Conservation (phyloP, 1,140 invertebrate species). For the Lepidotrigona ventralis region DNA sequence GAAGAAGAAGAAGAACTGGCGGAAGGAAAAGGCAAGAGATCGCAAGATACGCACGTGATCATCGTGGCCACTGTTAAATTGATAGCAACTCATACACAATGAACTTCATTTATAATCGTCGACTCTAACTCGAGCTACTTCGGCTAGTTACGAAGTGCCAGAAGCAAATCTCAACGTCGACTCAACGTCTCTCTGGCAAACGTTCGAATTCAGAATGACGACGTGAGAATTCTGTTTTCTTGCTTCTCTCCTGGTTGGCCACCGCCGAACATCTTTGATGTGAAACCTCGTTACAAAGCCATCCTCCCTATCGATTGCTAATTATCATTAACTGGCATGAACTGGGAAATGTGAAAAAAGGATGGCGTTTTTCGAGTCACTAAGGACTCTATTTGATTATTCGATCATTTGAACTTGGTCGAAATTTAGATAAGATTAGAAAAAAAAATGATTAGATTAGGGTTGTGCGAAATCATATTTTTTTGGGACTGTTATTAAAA, state of each 20-base stretch:
- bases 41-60: conserved; percentile 57
- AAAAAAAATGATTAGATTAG: too few relatives aligned
- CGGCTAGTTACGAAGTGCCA: conserved; percentile 70
- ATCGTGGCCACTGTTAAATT: conserved; percentile 72
- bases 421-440: not conserved
- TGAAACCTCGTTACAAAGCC: not conserved
- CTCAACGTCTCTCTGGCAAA: conserved; percentile 49
- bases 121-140: conserved; percentile 70
- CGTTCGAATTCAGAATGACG: conserved; percentile 52
- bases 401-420: too few relatives aligned
- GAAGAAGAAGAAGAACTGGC: conserved; percentile 29
- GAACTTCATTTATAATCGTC: conserved; percentile 77
- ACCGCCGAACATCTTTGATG: not conserved
- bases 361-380: not conserved
- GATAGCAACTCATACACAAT: conserved; percentile 79
- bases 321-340: not conserved
- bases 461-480: too few relatives aligned
- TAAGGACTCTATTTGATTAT: not conserved
- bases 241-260: not conserved
- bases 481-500: too few relatives aligned
- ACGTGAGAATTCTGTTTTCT: conserved; percentile 47
- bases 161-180: conserved; percentile 59
- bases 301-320: not conserved
- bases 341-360: not conserved
- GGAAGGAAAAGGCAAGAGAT: conserved; percentile 51